A percentile compares a stretch with the other conserved stretches of the same genome.
phyloP scores from a whole-genome alignment of 2,797 vertebrate species.

The Aplochiton taeniatus region DNA sequence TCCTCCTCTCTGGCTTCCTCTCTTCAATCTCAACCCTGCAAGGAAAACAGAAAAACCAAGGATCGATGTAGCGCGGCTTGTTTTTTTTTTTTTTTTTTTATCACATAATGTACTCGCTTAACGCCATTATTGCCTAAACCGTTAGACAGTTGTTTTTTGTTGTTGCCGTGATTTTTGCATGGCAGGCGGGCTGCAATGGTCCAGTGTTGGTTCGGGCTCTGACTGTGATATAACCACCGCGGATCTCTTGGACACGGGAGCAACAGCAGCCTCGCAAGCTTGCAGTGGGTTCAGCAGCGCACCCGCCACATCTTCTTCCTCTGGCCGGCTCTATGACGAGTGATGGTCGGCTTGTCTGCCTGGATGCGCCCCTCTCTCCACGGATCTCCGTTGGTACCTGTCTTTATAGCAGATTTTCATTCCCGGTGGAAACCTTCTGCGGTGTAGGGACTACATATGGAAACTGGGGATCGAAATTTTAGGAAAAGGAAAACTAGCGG shows the following conservation, averaged over 20 bases:
- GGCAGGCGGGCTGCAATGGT: conserved; percentile 58
- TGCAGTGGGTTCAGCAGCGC: conserved; percentile 57
- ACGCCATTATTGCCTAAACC: conserved; percentile 23
- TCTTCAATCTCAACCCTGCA: conserved; percentile 71
- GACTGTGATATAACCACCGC: conserved; percentile 58
- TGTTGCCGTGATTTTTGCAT: conserved; percentile 44
- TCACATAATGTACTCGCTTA: conserved; percentile 23
- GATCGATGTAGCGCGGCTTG: conserved; percentile 58
- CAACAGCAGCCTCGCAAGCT: conserved; percentile 44
- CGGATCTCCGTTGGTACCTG: conserved; percentile 62
- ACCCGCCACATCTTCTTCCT: conserved; percentile 42
- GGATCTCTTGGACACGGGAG: conserved; percentile 62
- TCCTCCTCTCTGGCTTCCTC: conserved; percentile 39
- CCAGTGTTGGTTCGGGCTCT: conserved; percentile 48
- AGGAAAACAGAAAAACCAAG: conserved; percentile 59
- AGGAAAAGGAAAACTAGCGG: conserved; percentile 75
- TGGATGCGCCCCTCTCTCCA: conserved; percentile 68
- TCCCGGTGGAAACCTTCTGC: conserved; percentile 60
- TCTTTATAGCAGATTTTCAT: conserved; percentile 51
- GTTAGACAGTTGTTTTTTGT: conserved; percentile 27
- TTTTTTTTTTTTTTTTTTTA: conserved; percentile 21
- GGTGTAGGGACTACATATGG: conserved; percentile 78
- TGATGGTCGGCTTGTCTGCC: conserved; percentile 72
- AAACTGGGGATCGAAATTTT: conserved; percentile 82
- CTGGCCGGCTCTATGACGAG: conserved; percentile 69